A percentile compares a stretch with the other conserved stretches of the same genome.
Evolutionary conservation across 2,113 vertebrate genomes (phyloP).

Genomic region (Hippocampus mohnikei): DNA sequence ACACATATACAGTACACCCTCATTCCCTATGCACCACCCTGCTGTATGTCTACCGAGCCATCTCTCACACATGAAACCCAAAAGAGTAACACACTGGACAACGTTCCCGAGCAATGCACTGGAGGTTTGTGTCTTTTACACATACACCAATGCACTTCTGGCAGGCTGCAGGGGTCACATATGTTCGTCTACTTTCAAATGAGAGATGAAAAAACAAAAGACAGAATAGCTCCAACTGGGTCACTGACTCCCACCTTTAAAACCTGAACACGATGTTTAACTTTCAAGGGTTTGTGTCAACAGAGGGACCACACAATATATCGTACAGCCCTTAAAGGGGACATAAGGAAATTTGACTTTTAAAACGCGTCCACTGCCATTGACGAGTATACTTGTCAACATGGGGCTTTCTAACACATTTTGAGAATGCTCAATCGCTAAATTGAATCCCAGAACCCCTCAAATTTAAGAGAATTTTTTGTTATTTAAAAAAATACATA

Average conservation of each 20-base stretch:
- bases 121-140: background rate
- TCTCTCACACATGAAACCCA: background rate
- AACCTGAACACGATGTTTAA: background rate
- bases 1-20: slow-evolving; percentile 1
- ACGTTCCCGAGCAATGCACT: background rate
- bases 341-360: background rate
- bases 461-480: too few relatives aligned
- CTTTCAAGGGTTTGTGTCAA: too few relatives aligned
- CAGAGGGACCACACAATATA: too few relatives aligned
- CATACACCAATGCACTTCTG: slow-evolving; percentile 11
- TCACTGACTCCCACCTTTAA: background rate
- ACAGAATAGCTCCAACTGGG: background rate
- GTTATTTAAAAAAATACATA: too few relatives aligned
- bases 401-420: too few relatives aligned
- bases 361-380: too few relatives aligned
- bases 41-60: background rate
- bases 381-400: too few relatives aligned
- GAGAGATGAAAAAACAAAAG: background rate
- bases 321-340: background rate
- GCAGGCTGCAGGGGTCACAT: slow-evolving; percentile 26
- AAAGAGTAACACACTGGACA: background rate
- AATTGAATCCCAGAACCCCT: too few relatives aligned
- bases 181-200: slow-evolving; percentile 17
- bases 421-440: too few relatives aligned
- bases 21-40: background rate